Conservation (phyloP, 2,113 vertebrate genomes). For the Malurus melanocephalus region DNA sequence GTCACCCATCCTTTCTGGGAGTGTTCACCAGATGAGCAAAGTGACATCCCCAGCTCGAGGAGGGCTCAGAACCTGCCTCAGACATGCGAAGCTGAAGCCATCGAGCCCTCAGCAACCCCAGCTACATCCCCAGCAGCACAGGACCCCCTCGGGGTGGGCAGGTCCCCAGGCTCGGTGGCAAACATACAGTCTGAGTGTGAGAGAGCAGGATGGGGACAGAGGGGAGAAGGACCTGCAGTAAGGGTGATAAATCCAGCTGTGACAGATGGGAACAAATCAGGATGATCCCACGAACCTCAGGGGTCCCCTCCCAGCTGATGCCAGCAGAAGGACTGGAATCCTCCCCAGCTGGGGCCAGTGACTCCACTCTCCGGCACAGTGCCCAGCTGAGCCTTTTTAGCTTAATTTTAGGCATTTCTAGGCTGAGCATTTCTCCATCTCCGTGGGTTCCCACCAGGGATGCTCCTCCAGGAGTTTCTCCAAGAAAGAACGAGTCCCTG, state of each 20-base stretch:
- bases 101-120: not conserved
- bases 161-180: not conserved
- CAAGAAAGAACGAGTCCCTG: not conserved
- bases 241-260: not conserved
- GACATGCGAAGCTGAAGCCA: not conserved
- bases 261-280: not conserved
- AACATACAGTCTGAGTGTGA: not conserved
- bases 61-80: not conserved
- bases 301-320: not conserved
- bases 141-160: rapidly evolving
- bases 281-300: not conserved
- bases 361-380: rapidly evolving
- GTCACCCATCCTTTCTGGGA: not conserved
- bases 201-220: not conserved
- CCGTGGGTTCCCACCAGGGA: not conserved
- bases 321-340: not conserved
- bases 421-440: not conserved
- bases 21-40: not conserved
- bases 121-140: rapidly evolving
- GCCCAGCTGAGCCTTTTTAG: not conserved
- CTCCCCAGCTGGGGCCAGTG: not conserved
- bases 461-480: not conserved
- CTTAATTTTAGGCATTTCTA: not conserved
- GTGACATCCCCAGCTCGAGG: rapidly evolving
- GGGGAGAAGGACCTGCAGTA: not conserved